Conservation (phyloP, 2,797 vertebrate genomes). For the Ceryle rudis region DNA sequence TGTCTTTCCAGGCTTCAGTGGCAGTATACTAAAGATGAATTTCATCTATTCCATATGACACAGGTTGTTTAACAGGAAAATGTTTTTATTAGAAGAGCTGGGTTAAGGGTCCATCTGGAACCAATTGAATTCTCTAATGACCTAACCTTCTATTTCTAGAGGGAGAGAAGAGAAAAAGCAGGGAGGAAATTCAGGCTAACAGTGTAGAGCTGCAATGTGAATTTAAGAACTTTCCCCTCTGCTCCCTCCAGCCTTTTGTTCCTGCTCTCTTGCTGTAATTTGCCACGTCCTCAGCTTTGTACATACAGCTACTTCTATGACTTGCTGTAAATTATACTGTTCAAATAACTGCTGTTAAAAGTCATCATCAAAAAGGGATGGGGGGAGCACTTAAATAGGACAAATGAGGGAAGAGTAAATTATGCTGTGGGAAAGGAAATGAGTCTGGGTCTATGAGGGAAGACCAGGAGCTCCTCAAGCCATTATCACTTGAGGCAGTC, state of each 20-base stretch:
- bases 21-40: neutral
- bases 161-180: slow-evolving; percentile 30
- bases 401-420: neutral
- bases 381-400: neutral
- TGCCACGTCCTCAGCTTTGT: slow-evolving; percentile 6
- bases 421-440: neutral
- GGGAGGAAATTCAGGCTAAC: slow-evolving; percentile 32
- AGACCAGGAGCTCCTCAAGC: neutral
- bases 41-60: slow-evolving; percentile 51
- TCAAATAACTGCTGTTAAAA: slow-evolving; percentile 45
- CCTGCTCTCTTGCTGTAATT: neutral
- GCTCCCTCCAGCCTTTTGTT: neutral
- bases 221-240: slow-evolving; percentile 33
- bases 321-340: slow-evolving; percentile 9
- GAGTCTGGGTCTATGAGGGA: neutral
- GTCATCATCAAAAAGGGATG: neutral
- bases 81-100: slow-evolving; percentile 63
- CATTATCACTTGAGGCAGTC: neutral
- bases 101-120: slow-evolving; percentile 63
- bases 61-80: slow-evolving; percentile 66
- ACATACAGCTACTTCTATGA: neutral
- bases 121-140: slow-evolving; percentile 59
- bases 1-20: slow-evolving; percentile 26
- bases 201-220: neutral
- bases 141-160: slow-evolving; percentile 50